These are phyloP conservation scores for Dasyurus viverrinus DNA, from an alignment of 2,113 vertebrate species.

Conservation along the genomic window DNA sequence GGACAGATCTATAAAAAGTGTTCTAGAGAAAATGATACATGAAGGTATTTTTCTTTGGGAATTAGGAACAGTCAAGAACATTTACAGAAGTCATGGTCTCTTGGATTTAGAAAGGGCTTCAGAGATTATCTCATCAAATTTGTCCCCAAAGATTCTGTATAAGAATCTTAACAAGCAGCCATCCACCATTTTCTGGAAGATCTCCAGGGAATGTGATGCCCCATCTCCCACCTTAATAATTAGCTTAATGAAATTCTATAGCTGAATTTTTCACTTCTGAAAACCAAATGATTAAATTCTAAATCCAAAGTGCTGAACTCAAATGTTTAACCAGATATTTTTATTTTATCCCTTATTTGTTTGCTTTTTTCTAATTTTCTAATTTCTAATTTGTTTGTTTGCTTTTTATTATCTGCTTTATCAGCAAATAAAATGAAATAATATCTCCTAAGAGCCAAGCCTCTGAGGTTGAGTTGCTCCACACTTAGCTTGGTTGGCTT, in stretches of 20 bases:
- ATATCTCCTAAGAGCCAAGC: neutral
- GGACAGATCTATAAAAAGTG: neutral
- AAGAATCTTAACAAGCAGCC: neutral
- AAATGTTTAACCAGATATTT: neutral
- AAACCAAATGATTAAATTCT: neutral
- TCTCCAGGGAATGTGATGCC: neutral
- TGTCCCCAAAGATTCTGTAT: neutral
- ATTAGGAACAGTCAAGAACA: neutral
- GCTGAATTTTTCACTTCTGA: neutral
- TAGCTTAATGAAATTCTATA: neutral
- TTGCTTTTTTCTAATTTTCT: no score
- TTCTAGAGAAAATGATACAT: neutral
- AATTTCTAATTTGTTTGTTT: neutral
- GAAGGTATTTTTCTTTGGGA: neutral
- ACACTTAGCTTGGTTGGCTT: neutral
- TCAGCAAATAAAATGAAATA: neutral
- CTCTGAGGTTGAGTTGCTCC: neutral
- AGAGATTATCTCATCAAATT: neutral
- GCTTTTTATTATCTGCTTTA: neutral
- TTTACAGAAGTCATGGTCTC: neutral
- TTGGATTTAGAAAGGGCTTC: neutral
- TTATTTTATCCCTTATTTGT: neutral
- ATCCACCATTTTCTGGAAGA: neutral
- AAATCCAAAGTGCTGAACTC: neutral
- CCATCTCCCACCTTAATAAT: neutral